Evolutionary conservation across 2,888 invertebrate species (phyloP).

Genomic region (Baccha elongata): DNA sequence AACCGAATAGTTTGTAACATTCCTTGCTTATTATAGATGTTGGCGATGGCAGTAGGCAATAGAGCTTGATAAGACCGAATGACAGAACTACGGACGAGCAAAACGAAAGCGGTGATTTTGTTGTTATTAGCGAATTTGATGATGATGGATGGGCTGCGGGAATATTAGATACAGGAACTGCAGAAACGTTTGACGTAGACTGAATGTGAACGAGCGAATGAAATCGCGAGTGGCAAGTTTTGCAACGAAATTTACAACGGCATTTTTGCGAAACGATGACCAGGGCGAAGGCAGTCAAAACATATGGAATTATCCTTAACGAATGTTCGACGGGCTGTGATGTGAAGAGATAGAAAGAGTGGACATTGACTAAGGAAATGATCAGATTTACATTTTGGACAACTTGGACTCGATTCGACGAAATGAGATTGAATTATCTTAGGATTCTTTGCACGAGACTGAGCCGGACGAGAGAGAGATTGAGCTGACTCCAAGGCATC

Average conservation of each 20-base stretch:
- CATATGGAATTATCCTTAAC: conserved; percentile 15
- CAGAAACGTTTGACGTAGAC: background rate
- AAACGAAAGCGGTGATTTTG: background rate
- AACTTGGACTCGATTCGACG: too few relatives aligned
- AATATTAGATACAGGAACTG: background rate
- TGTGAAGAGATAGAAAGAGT: background rate
- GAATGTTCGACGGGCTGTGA: background rate
- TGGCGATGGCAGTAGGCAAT: too few relatives aligned
- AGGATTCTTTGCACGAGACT: too few relatives aligned
- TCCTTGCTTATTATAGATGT: too few relatives aligned
- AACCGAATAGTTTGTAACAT: background rate
- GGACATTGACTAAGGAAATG: conserved; percentile 3
- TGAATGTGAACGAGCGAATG: conserved; percentile 5
- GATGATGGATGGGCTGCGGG: background rate
- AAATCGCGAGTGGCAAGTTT: background rate
- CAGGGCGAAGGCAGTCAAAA: conserved; percentile 14
- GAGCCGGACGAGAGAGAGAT: background rate
- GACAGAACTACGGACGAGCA: background rate
- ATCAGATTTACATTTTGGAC: conserved; percentile 8
- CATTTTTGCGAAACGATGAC: conserved; percentile 4
- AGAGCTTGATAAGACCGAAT: too few relatives aligned
- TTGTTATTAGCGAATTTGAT: background rate
- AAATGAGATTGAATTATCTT: too few relatives aligned
- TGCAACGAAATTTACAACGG: conserved; percentile 4
- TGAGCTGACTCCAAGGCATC: conserved; percentile 21